Evolutionary conservation across 1,140 invertebrate species (phyloP).

Genomic region (Scylla paramamosain): DNA sequence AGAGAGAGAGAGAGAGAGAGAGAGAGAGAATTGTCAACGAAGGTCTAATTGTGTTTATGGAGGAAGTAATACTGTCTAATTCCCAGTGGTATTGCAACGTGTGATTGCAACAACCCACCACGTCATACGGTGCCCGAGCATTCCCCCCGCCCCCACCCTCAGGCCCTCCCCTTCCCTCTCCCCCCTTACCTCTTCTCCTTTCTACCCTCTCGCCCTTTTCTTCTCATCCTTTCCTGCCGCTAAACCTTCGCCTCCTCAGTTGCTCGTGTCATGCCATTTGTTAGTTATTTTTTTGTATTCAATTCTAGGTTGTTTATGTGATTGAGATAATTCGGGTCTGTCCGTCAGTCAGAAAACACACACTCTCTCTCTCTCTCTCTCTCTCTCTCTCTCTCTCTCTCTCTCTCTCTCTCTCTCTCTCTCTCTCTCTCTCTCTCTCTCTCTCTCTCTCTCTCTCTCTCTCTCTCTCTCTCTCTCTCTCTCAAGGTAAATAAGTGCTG

Average conservation of each 20-base stretch:
- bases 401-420: not conserved
- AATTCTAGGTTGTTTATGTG: too few species aligned
- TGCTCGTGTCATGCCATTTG: not conserved
- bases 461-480: constrained; percentile 50
- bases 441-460: constrained; percentile 38
- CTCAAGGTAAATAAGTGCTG: not conserved
- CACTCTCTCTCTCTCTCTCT: not conserved
- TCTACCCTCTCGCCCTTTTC: not conserved
- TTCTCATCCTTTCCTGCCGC: not conserved
- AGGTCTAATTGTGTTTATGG: constrained; percentile 56
- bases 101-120: constrained; percentile 11
- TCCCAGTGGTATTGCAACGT: constrained; percentile 37
- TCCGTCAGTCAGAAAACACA: not conserved
- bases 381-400: not conserved
- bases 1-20: not conserved
- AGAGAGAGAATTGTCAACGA: not conserved
- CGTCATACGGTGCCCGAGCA: not conserved
- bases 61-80: constrained; percentile 51
- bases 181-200: not conserved
- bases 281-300: too few species aligned
- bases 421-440: constrained; percentile 47
- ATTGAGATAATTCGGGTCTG: too few species aligned
- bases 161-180: not conserved
- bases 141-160: not conserved
- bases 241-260: not conserved